phyloP scores from a whole-genome alignment of 2,888 invertebrate species.

The Temnothorax rugatulus region DNA sequence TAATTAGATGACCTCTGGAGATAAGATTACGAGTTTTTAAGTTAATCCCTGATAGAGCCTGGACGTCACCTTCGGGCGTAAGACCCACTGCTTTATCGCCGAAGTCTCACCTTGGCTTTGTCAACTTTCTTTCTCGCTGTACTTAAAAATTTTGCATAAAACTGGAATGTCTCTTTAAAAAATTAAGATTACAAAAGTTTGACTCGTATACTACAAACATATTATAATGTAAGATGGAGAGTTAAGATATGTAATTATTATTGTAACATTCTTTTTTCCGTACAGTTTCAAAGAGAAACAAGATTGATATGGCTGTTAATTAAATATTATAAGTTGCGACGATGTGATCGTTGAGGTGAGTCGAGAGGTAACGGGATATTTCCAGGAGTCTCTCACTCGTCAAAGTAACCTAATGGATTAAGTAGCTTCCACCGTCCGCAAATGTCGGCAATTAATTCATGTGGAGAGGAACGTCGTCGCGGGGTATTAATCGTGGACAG shows the following conservation, averaged over 20 bases:
- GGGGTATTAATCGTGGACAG: conserved; percentile 25
- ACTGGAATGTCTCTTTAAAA: not conserved
- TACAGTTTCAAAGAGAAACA: not conserved
- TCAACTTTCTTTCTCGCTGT: not conserved
- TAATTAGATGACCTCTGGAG: conserved; percentile 78
- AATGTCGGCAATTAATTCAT: conserved; percentile 41
- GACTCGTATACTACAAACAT: not conserved
- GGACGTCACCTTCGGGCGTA: conserved; percentile 7
- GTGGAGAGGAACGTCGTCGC: conserved; percentile 28
- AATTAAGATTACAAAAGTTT: not conserved
- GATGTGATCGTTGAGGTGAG: conserved; percentile 13
- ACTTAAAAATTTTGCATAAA: not conserved
- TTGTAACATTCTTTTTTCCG: not conserved
- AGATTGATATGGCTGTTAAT: conserved; percentile 3
- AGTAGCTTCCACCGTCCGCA: conserved; percentile 31
- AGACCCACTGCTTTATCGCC: not conserved
- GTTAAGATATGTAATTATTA: not conserved
- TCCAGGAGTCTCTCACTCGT: conserved; percentile 36
- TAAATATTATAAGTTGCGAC: conserved; percentile 7
- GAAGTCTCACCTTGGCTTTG: not conserved
- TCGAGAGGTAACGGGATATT: conserved; percentile 31
- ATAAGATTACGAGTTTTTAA: conserved; percentile 73
- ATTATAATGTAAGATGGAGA: not conserved
- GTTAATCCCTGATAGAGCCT: conserved; percentile 53
- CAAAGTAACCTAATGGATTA: conserved; percentile 44